Base-by-base conservation (phyloP, 1,140 invertebrate species). In the Maniola jurtina region DNA sequence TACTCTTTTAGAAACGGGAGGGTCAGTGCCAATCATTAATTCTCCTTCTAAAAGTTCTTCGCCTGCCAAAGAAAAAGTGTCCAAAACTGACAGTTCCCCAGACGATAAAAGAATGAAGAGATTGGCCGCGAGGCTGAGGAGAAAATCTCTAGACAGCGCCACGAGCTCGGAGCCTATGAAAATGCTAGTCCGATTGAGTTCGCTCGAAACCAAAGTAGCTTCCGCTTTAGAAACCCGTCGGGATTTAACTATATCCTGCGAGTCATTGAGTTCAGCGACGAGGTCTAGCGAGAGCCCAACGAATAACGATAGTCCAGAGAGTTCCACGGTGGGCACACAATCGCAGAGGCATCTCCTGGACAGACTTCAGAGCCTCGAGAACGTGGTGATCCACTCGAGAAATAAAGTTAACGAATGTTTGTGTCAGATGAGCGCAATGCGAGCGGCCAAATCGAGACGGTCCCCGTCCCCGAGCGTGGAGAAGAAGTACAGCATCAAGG, bases 151-250 rank as follows among this genome's bases (percentile, higher is more conserved):
- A 40, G 95, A 96, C 72, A 95, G 95, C 75, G 94, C 94, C 2
- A 95, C 94, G 4, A 94, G 93, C 72, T 94, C 94, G 1, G 95
- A 96, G 80, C 94, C 95, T 4, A 94, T 96, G 93, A 95, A 95
- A 86, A 93, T 96, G 67, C 81, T 96, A 50, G 94, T 96, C 70
- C 92, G 95, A 61, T 81, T 96, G 35, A 95, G 93, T 76, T 94
- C 94, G 33, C 81, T 96, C 69, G 95, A 96, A 88, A 93, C 93
- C 25, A 95, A 95, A 92, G 93, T 96, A 15, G 90, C 92, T 25
- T 94, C 90, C 73, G 93, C 93, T 5, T 80, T 91, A 40, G 92
- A 93, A 65, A 91, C 79, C 66, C 85, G 92, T 33, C 73, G 77
- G 54, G 90, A 92, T 68, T 68, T 91, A 25, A 85, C 91, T 14